These are phyloP conservation scores for Paracanthobrama guichenoti DNA, from an alignment of 2,113 vertebrate genomes.

Conservation along the genomic window DNA sequence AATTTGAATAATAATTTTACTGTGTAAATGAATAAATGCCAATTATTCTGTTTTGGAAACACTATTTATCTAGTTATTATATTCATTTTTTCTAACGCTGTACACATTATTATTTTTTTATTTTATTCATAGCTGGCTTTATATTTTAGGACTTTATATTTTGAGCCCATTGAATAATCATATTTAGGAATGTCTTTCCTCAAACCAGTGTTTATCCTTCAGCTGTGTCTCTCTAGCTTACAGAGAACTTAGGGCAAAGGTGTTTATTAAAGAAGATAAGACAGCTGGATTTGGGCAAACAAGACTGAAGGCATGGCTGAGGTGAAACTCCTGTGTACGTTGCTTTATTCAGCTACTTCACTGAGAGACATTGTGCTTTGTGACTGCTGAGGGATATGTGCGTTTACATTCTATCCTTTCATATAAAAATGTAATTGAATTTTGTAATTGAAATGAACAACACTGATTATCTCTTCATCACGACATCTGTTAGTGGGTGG, in stretches of 20 bases:
- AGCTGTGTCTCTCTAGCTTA: slow-evolving; percentile 1
- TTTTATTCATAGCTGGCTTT: not conserved
- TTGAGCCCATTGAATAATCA: not conserved
- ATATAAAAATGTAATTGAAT: not conserved
- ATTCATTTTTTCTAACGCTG: not conserved
- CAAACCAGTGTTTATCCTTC: not conserved
- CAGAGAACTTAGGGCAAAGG: not conserved
- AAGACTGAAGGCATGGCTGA: not conserved
- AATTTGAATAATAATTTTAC: not conserved
- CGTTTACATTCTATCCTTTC: not conserved
- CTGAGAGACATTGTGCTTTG: not conserved
- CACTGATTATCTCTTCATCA: too few relatives aligned
- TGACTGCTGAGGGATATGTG: not conserved
- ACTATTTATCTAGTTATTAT: not conserved
- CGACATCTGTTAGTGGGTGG: too few relatives aligned
- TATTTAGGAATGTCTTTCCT: not conserved
- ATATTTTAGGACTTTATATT: not conserved
- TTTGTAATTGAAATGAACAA: too few relatives aligned
- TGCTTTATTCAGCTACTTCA: not conserved
- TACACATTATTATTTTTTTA: too few relatives aligned
- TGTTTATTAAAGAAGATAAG: slow-evolving; percentile 12
- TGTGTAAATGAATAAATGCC: not conserved
- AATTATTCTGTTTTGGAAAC: not conserved
- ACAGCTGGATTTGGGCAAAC: slow-evolving; percentile 23
- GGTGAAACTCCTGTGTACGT: not conserved